phyloP scores from a whole-genome alignment of 2,797 vertebrate species.

The Centroberyx gerrardi region DNA sequence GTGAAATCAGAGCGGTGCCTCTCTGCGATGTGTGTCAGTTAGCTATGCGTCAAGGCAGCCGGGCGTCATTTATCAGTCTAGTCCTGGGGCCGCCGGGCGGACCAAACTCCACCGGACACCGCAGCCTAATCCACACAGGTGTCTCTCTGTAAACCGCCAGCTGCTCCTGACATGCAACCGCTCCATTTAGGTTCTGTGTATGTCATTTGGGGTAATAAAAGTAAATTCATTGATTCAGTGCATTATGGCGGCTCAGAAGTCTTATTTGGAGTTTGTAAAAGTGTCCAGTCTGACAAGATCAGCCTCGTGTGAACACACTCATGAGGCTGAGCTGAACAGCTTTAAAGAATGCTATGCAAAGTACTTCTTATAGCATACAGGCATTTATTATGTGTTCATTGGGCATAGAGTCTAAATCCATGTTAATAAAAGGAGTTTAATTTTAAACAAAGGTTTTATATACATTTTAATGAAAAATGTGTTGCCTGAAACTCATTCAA shows the following conservation, averaged over 20 bases:
- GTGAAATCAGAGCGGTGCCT: conserved; percentile 75
- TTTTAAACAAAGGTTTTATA: too few relatives aligned
- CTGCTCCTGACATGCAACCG: conserved; percentile 73
- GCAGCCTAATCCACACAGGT: conserved; percentile 75
- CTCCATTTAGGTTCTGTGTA: conserved; percentile 40
- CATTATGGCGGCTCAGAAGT: not conserved
- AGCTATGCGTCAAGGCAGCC: conserved; percentile 62
- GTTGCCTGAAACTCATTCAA: too few relatives aligned
- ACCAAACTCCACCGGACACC: conserved; percentile 61
- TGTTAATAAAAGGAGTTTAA: not conserved
- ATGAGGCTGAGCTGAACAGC: not conserved
- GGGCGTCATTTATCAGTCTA: conserved; percentile 80
- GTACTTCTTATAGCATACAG: too few relatives aligned
- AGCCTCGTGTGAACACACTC: conserved; percentile 10
- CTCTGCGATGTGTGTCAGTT: conserved; percentile 69
- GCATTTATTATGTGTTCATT: too few relatives aligned
- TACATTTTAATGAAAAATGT: too few relatives aligned
- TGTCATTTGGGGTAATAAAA: conserved; percentile 56
- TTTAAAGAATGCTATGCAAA: not conserved
- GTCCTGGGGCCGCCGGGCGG: conserved; percentile 59
- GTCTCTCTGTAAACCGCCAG: conserved; percentile 67
- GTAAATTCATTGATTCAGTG: conserved; percentile 51
- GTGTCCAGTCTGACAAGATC: conserved; percentile 23
- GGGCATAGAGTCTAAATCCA: not conserved
- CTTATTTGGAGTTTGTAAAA: conserved; percentile 27